Percentiles rank a stretch among this genome's conserved stretches.
phyloP scores from a whole-genome alignment of 2,797 vertebrate genomes.

The Pantherophis vulpinus region DNA sequence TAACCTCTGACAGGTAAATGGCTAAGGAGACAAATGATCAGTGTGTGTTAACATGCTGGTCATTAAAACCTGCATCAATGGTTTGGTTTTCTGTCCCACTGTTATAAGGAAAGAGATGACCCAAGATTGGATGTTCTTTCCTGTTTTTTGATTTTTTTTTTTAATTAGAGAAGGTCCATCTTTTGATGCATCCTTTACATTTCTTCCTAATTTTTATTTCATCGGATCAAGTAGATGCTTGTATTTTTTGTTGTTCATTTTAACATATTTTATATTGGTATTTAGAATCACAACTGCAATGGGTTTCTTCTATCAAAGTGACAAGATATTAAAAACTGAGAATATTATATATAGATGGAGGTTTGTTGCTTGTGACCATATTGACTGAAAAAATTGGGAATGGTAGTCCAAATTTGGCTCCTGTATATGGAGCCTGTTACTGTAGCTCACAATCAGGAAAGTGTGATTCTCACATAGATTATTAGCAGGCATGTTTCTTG shows the following conservation, averaged over 20 bases:
- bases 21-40: background rate
- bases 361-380: background rate
- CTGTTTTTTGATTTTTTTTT: background rate
- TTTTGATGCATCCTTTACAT: background rate
- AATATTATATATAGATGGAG: background rate
- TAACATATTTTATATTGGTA: background rate
- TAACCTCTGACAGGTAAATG: background rate
- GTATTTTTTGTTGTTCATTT: background rate
- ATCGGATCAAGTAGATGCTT: background rate
- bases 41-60: background rate
- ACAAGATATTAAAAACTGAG: background rate
- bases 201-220: background rate
- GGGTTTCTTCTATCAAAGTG: background rate
- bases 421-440: background rate
- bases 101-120: background rate
- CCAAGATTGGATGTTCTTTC: background rate
- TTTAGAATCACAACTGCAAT: background rate
- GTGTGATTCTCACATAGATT: background rate
- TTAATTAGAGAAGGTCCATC: background rate
- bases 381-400: background rate
- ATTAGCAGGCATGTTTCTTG: background rate
- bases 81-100: background rate
- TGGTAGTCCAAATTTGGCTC: background rate
- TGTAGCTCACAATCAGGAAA: background rate
- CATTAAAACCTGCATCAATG: background rate